Conservation (phyloP, 53 echinoderm and acorn worm species). For the Mesocentrotus franciscanus region DNA sequence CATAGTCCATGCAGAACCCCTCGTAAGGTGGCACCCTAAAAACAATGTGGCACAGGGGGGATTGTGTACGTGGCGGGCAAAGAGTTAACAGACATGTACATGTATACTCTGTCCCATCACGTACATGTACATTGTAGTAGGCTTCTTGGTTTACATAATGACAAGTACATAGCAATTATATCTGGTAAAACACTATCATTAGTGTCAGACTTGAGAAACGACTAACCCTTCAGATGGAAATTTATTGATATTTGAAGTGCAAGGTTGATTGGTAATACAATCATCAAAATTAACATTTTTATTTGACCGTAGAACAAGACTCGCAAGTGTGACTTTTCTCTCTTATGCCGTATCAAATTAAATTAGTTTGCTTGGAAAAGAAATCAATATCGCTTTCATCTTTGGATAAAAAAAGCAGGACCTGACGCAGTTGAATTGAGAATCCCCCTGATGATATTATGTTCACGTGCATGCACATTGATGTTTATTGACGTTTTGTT, state of each 20-base stretch:
- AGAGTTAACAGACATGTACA: no score
- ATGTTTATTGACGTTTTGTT: slow-evolving; percentile 60
- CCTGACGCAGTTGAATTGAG: slow-evolving; percentile 32
- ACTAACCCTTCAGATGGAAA: not conserved
- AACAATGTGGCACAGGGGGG: no score
- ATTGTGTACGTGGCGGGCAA: no score
- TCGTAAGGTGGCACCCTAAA: no score
- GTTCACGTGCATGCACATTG: slow-evolving; percentile 42
- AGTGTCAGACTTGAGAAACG: not conserved
- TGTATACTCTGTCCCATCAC: not conserved
- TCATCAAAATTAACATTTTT: slow-evolving; percentile 46
- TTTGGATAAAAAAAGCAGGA: slow-evolving; percentile 8
- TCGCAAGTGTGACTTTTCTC: slow-evolving; percentile 57
- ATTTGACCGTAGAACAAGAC: slow-evolving; percentile 39
- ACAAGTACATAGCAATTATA: not conserved
- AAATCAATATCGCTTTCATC: slow-evolving; percentile 61
- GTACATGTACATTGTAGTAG: not conserved
- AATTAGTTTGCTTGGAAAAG: slow-evolving; percentile 56
- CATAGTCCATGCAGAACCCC: no score
- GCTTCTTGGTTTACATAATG: not conserved
- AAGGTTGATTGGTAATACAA: not conserved
- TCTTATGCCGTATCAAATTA: slow-evolving; percentile 53
- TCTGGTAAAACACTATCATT: no score
- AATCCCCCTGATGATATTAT: slow-evolving; percentile 42
- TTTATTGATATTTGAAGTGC: slow-evolving; percentile 41